A percentile compares a stretch with the other conserved stretches of the same genome.
Evolutionary conservation across 35 echinoderm and acorn worm genomes (phyloP).

Genomic region (Holothuria glaberrima): DNA sequence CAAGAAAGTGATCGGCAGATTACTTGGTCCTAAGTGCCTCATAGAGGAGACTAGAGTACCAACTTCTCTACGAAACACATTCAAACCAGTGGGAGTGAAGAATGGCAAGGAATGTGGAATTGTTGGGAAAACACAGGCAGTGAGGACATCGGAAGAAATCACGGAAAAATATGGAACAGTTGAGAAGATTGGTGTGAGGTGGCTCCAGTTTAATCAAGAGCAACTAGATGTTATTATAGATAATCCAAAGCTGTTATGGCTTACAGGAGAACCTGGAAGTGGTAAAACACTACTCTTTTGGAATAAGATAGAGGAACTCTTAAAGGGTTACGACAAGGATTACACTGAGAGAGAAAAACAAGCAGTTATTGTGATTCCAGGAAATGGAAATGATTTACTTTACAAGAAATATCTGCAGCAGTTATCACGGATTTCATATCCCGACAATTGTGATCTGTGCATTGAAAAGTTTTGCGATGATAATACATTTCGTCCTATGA

Average conservation of each 20-base stretch:
- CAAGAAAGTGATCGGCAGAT: not conserved
- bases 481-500: not conserved
- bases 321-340: not conserved
- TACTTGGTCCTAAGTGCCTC: not conserved
- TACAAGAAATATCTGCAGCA: too few relatives aligned
- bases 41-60: not conserved
- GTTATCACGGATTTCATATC: not conserved
- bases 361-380: not conserved
- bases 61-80: not conserved
- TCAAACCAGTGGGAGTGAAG: not conserved
- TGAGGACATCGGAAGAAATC: not conserved
- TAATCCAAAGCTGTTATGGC: not conserved
- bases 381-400: not conserved
- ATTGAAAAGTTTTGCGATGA: not conserved
- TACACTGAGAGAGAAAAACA: not conserved
- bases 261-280: conserved; percentile 3
- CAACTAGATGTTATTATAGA: not conserved
- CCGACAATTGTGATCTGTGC: not conserved
- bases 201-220: not conserved
- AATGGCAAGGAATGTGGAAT: too few relatives aligned
- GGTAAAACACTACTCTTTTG: not conserved
- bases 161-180: not conserved
- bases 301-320: not conserved
- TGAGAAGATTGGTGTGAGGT: not conserved
- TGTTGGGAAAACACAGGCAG: too few relatives aligned